Percentiles rank a stretch among this genome's conserved stretches.
These are phyloP conservation scores for Mystacornis crossleyi DNA, from an alignment of 2,113 vertebrate genomes.

Conservation along the genomic window DNA sequence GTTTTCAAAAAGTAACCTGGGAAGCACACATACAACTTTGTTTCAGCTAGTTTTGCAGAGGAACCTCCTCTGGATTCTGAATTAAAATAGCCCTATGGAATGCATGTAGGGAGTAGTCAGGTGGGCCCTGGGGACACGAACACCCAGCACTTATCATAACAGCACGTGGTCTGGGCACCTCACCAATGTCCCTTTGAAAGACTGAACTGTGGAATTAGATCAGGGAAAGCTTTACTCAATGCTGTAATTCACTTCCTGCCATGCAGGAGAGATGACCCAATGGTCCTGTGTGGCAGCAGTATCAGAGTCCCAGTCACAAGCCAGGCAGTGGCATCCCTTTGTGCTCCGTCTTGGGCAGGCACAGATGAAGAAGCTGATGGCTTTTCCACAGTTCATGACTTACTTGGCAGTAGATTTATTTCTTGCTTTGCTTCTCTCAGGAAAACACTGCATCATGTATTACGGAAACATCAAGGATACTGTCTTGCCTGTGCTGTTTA, in stretches of 20 bases:
- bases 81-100: not conserved
- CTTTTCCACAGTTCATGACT: not conserved
- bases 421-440: not conserved
- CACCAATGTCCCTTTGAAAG: not conserved
- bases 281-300: not conserved
- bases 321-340: not conserved
- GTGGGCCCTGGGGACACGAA: fast-evolving
- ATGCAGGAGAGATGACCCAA: not conserved
- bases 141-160: not conserved
- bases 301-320: not conserved
- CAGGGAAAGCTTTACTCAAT: not conserved
- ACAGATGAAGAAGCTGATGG: not conserved
- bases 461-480: not conserved
- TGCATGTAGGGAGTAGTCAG: fast-evolving
- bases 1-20: not conserved
- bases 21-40: not conserved
- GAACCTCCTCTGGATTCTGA: not conserved
- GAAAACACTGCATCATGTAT: not conserved
- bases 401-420: not conserved
- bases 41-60: not conserved
- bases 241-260: not conserved
- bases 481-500: not conserved
- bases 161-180: fast-evolving
- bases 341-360: not conserved
- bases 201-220: not conserved